phyloP scores from a whole-genome alignment of 2,113 vertebrate genomes.

The Passer domesticus region DNA sequence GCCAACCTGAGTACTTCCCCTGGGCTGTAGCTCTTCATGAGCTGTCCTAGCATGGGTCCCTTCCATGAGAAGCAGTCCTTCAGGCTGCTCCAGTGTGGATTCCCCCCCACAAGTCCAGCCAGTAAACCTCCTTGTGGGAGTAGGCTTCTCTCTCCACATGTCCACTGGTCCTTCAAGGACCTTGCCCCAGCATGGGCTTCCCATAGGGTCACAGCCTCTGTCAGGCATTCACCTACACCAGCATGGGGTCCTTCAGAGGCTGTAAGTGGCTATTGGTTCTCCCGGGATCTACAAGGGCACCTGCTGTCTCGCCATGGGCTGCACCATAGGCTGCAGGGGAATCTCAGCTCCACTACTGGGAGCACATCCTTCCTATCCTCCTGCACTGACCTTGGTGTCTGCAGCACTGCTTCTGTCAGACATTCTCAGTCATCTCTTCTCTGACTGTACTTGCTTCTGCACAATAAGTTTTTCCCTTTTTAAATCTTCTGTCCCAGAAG shows the following conservation, averaged over 20 bases:
- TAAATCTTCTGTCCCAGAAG: background rate
- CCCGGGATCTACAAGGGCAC: fast-evolving
- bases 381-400: background rate
- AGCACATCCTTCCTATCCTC: background rate
- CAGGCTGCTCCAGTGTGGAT: background rate
- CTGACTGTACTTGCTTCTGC: background rate
- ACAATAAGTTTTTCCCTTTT: background rate
- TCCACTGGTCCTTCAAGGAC: background rate
- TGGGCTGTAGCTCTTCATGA: fast-evolving
- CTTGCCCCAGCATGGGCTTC: background rate
- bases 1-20: background rate
- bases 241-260: fast-evolving
- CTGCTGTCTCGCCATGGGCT: no score
- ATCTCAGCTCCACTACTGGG: background rate
- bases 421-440: background rate
- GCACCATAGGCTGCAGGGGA: background rate
- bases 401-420: background rate
- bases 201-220: background rate
- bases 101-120: background rate
- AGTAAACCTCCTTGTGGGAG: background rate
- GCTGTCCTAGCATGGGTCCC: fast-evolving
- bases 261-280: background rate
- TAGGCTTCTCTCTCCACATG: background rate
- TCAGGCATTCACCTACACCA: background rate
- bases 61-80: background rate